Percentiles rank a stretch among this genome's conserved stretches.
phyloP scores from a whole-genome alignment of 2,797 vertebrate genomes.

The Zalophus californianus region DNA sequence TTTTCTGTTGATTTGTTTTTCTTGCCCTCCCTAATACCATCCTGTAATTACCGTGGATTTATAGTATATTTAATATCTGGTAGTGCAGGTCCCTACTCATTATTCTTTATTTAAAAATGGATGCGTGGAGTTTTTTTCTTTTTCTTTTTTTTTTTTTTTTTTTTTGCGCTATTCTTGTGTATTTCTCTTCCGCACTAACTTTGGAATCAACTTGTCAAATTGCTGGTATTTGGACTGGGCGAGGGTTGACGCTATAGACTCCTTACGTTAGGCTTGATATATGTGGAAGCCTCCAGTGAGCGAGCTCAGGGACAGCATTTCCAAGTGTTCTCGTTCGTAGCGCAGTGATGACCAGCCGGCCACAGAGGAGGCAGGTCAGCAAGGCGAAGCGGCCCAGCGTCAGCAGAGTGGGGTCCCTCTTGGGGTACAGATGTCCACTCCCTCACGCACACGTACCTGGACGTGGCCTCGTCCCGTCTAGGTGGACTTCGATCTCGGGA shows the following conservation, averaged over 20 bases:
- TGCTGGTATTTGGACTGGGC: not conserved
- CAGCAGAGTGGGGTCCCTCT: rapidly evolving
- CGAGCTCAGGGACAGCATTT: not conserved
- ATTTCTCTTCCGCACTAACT: not conserved
- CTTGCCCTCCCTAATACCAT: not conserved
- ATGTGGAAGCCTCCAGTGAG: not conserved
- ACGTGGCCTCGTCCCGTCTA: rapidly evolving
- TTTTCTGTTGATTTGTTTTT: constrained; percentile 5
- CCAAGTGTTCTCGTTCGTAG: not conserved
- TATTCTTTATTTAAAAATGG: not conserved
- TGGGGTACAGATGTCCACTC: rapidly evolving
- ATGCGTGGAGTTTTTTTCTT: too few relatives aligned
- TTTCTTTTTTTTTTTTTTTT: not conserved
- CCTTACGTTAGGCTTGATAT: not conserved
- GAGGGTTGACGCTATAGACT: rapidly evolving
- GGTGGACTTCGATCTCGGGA: rapidly evolving
- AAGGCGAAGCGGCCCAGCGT: rapidly evolving
- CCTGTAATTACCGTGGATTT: constrained; percentile 49
- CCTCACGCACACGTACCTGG: rapidly evolving
- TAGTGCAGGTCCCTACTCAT: not conserved
- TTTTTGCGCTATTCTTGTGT: not conserved
- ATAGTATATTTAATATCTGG: not conserved
- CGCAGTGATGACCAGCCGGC: not conserved
- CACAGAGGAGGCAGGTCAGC: too few relatives aligned
- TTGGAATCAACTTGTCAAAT: not conserved